Percentiles rank a stretch among this genome's conserved stretches.
These are phyloP conservation scores for Patella caerulea DNA, from an alignment of 2,888 invertebrate species.

Conservation along the genomic window DNA sequence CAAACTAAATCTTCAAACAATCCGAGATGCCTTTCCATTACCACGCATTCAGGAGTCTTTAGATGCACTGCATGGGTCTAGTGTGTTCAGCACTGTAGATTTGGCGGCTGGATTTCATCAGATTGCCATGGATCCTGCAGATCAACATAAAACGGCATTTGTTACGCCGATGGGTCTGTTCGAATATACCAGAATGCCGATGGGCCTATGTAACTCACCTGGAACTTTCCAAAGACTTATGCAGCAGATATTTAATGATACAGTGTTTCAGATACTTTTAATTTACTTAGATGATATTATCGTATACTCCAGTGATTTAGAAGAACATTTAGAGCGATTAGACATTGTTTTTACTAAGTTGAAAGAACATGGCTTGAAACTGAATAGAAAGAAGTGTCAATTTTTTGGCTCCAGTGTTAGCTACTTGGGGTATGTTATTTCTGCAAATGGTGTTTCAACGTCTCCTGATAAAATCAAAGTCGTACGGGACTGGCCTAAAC, in stretches of 20 bases:
- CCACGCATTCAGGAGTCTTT: no score
- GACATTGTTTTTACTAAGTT: slow-evolving; percentile 28
- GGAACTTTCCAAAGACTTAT: slow-evolving; percentile 31
- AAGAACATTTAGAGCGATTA: slow-evolving; percentile 30
- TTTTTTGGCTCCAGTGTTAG: slow-evolving; percentile 32
- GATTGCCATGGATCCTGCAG: slow-evolving; percentile 29
- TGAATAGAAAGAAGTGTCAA: slow-evolving; percentile 33
- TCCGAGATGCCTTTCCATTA: no score
- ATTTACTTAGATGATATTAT: slow-evolving; percentile 31
- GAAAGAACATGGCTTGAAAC: slow-evolving; percentile 29
- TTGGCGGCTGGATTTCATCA: slow-evolving; percentile 23
- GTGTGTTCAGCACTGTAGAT: no score
- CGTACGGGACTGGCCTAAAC: slow-evolving; percentile 28
- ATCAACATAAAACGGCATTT: slow-evolving; percentile 38
- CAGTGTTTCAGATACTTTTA: slow-evolving; percentile 19
- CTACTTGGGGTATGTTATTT: slow-evolving; percentile 37
- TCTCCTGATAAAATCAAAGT: slow-evolving; percentile 25
- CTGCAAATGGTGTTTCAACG: slow-evolving; percentile 27
- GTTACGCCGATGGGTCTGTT: slow-evolving; percentile 26
- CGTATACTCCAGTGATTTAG: slow-evolving; percentile 27
- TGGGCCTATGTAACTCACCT: slow-evolving; percentile 24
- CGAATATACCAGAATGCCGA: slow-evolving; percentile 30
- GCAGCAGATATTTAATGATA: slow-evolving; percentile 26
- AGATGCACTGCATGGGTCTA: no score
- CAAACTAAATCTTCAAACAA: no score